Base-by-base conservation (phyloP, 2,888 invertebrate genomes). In the Apamea anceps region DNA sequence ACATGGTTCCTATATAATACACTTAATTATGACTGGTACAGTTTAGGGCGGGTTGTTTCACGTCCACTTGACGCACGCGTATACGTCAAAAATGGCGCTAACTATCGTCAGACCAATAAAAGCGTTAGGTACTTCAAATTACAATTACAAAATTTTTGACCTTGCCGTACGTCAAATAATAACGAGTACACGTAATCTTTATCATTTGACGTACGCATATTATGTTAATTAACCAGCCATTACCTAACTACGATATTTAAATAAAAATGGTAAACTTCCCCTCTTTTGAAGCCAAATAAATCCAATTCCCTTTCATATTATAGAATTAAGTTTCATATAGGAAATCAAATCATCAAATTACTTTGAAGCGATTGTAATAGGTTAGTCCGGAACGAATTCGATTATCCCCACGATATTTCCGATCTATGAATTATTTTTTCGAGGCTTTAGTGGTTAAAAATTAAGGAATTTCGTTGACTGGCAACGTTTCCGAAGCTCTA, bases 401-500 rank as follows among this genome's bases (percentile, higher is more conserved):
- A 63, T 32, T 37, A 21, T 63, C 1, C 21, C 10, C 63, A 32
- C 32, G 21, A 65, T 62, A 62, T 21, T 25, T 12, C 32, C 21
- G 32, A 37, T 60, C 12, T n/a, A 5, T 13, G 0, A 60, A 1
- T 12, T 60, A n/a, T 28, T 28, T 68, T 65, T 67, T 57, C 48
- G 28, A 8, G 2, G 57, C 71, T 68, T 75, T 25, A 57, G 6
- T 18, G 66, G 66, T 70, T 72, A 78, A 42, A 72, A 65, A 62
- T 28, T 32, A 78, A 81, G 57, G 68, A 74, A 78, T 70, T 13
- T 51, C 37, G 63, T 42, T 63, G 67, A 80, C 65, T 45, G 1
- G 13, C 5, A 18, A 28, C 37, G 68, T 82, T 85, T 85, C 77
- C 85, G 73, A 68, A 7, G 48, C 71, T 77, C 74, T 54, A 65